These are phyloP conservation scores for Heliconius hermathena DNA, from an alignment of 1,140 invertebrate species.

Conservation along the genomic window DNA sequence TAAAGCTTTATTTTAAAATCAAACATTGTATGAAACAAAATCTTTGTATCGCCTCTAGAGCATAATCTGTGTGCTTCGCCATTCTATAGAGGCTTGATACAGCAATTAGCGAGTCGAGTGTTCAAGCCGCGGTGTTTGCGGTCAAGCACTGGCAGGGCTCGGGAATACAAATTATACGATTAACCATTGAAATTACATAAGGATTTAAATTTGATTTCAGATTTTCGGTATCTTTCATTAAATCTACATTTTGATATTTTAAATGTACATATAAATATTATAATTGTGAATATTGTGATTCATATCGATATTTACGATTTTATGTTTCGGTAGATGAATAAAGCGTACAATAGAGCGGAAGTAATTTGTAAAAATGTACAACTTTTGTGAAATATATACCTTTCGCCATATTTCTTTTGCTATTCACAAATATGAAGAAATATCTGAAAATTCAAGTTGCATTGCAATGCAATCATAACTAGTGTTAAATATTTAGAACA, in stretches of 20 bases:
- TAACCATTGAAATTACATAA: neutral
- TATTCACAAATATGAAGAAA: neutral
- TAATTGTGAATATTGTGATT: neutral
- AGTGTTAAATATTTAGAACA: neutral
- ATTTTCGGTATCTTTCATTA: neutral
- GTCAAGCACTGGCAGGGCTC: slow-evolving; percentile 26
- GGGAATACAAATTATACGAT: slow-evolving; percentile 10
- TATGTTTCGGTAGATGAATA: slow-evolving; percentile 1
- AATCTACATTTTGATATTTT: neutral
- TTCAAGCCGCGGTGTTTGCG: slow-evolving; percentile 16
- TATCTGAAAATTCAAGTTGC: neutral
- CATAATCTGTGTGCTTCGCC: slow-evolving; percentile 11
- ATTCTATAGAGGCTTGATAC: slow-evolving; percentile 25
- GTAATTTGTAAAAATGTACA: neutral
- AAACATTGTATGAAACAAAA: neutral
- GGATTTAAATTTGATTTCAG: neutral
- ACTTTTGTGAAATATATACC: neutral
- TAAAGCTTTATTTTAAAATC: neutral
- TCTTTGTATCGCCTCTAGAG: slow-evolving; percentile 6
- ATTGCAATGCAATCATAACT: neutral
- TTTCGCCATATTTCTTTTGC: neutral
- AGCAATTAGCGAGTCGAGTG: slow-evolving; percentile 31
- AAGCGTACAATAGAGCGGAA: neutral
- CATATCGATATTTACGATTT: neutral
- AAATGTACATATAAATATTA: neutral